A percentile compares a stretch with the other conserved stretches of the same genome.
Conservation (phyloP, 2,888 invertebrate genomes). For the Catocala fraxini region DNA sequence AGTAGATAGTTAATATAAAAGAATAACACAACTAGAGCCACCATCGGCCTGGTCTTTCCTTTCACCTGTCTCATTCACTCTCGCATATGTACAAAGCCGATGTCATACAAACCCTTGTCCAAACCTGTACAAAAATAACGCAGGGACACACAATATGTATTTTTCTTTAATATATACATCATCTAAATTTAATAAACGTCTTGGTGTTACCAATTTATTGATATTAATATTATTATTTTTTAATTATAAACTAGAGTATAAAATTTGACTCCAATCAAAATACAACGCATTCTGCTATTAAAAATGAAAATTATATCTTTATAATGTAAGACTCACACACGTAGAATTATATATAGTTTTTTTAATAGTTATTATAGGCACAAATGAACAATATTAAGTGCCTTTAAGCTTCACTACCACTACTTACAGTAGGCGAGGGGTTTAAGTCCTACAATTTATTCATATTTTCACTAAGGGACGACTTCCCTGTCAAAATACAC, state of each 20-base stretch:
- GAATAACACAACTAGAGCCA: conserved; percentile 24
- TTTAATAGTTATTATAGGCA: conserved; percentile 78
- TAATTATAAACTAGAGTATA: conserved; percentile 74
- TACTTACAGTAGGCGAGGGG: conserved; percentile 81
- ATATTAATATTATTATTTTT: conserved; percentile 61
- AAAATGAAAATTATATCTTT: conserved; percentile 55
- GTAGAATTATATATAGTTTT: conserved; percentile 54
- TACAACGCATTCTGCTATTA: conserved; percentile 70
- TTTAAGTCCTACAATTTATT: conserved; percentile 76
- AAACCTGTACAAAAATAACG: conserved; percentile 64
- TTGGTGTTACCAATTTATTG: conserved; percentile 81
- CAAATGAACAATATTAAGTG: conserved; percentile 79
- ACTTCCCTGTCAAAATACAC: conserved; percentile 23
- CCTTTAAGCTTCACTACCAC: conserved; percentile 71
- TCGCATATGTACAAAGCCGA: conserved; percentile 62
- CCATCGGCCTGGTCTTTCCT: conserved; percentile 14
- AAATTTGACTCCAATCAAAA: conserved; percentile 75
- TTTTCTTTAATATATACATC: conserved; percentile 65
- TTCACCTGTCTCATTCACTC: conserved; percentile 26
- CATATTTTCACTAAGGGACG: conserved; percentile 39
- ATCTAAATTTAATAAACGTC: conserved; percentile 66
- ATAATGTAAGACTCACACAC: conserved; percentile 62
- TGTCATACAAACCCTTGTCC: conserved; percentile 38
- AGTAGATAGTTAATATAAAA: conserved; percentile 24
- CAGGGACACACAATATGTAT: conserved; percentile 50